Percentiles rank a stretch among this genome's conserved stretches.
These are phyloP conservation scores for Chamaedrilus cognettii DNA, from an alignment of 2,888 invertebrate species.

Conservation along the genomic window DNA sequence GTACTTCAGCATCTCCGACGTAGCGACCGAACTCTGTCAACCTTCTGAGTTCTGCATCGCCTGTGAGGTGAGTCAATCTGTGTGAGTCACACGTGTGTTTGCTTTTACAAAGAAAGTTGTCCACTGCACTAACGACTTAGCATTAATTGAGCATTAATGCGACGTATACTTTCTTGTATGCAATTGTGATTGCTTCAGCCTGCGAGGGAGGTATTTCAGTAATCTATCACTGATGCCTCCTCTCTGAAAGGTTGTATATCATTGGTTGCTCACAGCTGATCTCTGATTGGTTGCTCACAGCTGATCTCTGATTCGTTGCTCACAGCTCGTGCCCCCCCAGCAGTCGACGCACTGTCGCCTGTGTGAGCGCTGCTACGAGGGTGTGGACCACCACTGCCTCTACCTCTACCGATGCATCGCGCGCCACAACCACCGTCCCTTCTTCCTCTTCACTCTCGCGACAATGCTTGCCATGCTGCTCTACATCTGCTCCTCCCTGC, in stretches of 20 bases:
- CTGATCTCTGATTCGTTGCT: slow-evolving; percentile 18
- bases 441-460: slow-evolving; percentile 48
- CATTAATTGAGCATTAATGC: neutral
- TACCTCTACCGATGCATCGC: slow-evolving; percentile 56
- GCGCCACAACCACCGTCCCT: slow-evolving; percentile 50
- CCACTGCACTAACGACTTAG: neutral
- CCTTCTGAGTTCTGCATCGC: slow-evolving; percentile 4
- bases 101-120: too few species aligned
- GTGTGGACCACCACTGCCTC: slow-evolving; percentile 58
- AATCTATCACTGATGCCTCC: too few species aligned
- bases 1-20: slow-evolving; percentile 2
- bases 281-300: too few species aligned
- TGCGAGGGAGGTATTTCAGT: too few species aligned
- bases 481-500: slow-evolving; percentile 38
- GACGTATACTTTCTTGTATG: neutral
- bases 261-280: too few species aligned
- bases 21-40: neutral
- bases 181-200: neutral
- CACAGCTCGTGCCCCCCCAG: slow-evolving; percentile 44
- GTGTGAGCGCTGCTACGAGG: slow-evolving; percentile 51
- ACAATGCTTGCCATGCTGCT: slow-evolving; percentile 43
- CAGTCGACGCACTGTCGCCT: slow-evolving; percentile 54
- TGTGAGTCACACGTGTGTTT: neutral
- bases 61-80: slow-evolving; percentile 3
- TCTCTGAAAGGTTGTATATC: too few species aligned